Conservation (phyloP, 2,888 invertebrate genomes). For the Acanthococcus lagerstroemiae region DNA sequence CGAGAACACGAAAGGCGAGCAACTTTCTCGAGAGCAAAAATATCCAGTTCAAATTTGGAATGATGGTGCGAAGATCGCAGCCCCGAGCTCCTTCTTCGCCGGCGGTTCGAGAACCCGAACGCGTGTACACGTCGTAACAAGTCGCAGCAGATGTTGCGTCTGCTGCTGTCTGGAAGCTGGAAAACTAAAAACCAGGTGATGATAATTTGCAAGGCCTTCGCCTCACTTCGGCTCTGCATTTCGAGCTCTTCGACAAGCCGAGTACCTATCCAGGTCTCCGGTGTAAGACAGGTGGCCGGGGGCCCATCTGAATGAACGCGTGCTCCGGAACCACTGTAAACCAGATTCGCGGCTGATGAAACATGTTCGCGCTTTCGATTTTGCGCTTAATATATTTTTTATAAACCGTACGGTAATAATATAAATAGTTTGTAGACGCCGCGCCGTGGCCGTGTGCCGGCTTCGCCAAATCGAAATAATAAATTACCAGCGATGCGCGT, state of each 20-base stretch:
- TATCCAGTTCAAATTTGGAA: no score
- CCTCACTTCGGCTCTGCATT: no score
- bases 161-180: slow-evolving; percentile 10
- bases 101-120: no score
- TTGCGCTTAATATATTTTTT: background rate
- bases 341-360: slow-evolving; percentile 5
- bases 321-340: slow-evolving; percentile 12
- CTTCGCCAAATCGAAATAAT: background rate
- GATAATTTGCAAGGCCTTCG: slow-evolving; percentile 26
- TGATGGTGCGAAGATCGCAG: no score
- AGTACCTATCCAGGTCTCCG: background rate
- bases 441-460: no score
- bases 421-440: background rate
- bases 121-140: no score
- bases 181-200: slow-evolving; percentile 23
- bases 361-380: slow-evolving; percentile 9
- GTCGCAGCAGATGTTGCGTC: slow-evolving; percentile 15
- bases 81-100: no score
- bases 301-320: slow-evolving; percentile 14
- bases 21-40: no score
- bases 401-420: background rate
- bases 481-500: background rate
- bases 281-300: slow-evolving; percentile 21
- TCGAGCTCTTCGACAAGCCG: background rate
- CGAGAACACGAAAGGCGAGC: no score